phyloP scores from a whole-genome alignment of 2,113 vertebrate species.

The Xenopus laevis region DNA sequence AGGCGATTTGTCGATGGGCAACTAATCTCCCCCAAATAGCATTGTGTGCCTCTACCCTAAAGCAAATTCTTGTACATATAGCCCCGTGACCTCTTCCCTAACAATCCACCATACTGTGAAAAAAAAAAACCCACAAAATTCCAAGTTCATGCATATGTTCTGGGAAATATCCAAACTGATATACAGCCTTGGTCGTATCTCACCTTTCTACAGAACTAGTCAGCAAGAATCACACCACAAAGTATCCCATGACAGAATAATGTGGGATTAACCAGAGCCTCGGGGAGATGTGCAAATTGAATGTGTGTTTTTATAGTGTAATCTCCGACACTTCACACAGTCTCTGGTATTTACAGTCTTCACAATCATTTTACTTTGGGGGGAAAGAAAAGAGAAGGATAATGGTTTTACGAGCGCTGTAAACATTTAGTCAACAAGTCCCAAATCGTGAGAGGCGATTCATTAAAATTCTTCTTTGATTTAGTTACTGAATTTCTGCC shows the following conservation, averaged over 20 bases:
- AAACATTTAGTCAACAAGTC: not conserved
- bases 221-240: not conserved
- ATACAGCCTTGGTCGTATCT: conserved; percentile 2
- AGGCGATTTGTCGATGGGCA: too few species aligned
- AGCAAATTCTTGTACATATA: too few species aligned
- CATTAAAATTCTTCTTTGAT: not conserved
- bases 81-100: too few species aligned
- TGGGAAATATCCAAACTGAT: not conserved
- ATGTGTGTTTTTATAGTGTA: conserved; percentile 4
- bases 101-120: not conserved
- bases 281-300: conserved; percentile 12
- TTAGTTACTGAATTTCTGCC: too few species aligned
- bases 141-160: not conserved
- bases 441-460: not conserved
- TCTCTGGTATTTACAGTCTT: not conserved
- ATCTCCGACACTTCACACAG: not conserved
- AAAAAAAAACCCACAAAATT: conserved; percentile 3
- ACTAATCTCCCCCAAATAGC: too few species aligned
- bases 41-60: too few species aligned
- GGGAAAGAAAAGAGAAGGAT: not conserved
- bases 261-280: conserved; percentile 10
- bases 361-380: not conserved
- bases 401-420: conserved; percentile 6
- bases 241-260: conserved; percentile 8
- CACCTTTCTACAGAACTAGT: not conserved